Evolutionary conservation across 2,113 vertebrate genomes (phyloP).

Genomic region (Ifrita kowaldi): DNA sequence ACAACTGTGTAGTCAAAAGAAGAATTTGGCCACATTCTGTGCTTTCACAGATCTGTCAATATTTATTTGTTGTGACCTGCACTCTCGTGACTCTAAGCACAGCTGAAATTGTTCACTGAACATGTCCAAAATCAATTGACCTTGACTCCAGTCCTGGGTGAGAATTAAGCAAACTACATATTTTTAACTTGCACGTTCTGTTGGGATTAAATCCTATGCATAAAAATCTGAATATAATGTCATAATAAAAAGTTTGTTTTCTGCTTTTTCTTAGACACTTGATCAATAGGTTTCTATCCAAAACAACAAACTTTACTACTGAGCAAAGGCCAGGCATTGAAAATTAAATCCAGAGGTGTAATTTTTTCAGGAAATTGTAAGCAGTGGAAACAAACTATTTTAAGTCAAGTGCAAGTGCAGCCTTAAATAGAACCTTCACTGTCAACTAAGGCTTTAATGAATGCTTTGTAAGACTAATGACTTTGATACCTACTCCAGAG

Average conservation of each 20-base stretch:
- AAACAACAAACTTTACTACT: neutral
- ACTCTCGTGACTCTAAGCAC: neutral
- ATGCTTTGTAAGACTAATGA: neutral
- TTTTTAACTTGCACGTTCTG: neutral
- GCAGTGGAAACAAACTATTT: neutral
- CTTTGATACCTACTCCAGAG: neutral
- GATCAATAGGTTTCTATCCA: neutral
- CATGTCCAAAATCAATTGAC: neutral
- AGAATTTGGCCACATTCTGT: neutral
- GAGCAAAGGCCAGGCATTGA: neutral
- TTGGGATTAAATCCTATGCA: neutral
- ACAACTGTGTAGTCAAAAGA: neutral
- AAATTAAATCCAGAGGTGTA: neutral
- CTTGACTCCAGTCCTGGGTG: neutral
- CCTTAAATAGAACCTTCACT: neutral
- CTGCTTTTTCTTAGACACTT: neutral
- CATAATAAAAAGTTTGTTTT: neutral
- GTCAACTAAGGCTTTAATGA: neutral
- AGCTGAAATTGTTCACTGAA: neutral
- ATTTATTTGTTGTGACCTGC: slow-evolving; percentile 25
- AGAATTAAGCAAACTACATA: neutral
- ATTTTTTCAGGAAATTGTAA: neutral
- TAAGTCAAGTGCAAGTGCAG: neutral
- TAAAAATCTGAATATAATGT: neutral
- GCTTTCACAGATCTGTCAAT: neutral